phyloP scores from a whole-genome alignment of 2,113 vertebrate genomes.

The Pongo abelii region DNA sequence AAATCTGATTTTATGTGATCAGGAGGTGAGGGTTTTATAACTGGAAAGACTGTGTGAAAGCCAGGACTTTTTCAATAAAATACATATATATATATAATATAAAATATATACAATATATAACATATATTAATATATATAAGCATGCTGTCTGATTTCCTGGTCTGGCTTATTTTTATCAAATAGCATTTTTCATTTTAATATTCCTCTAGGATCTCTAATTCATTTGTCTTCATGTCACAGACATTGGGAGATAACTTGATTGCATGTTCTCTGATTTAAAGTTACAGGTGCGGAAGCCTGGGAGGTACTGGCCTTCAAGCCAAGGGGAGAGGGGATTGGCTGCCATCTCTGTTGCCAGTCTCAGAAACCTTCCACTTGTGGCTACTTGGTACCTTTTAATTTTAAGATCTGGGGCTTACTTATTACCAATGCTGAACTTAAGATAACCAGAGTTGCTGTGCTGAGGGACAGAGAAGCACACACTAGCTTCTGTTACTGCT shows the following conservation, averaged over 20 bases:
- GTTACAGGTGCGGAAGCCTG: neutral
- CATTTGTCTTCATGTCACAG: conserved; percentile 14
- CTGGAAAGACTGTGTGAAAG: neutral
- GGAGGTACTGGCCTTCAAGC: too few relatives aligned
- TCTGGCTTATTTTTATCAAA: conserved; percentile 20
- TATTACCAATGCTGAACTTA: neutral
- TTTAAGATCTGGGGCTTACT: neutral
- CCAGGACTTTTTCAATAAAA: neutral
- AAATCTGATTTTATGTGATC: conserved; percentile 17
- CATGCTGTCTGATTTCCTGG: neutral
- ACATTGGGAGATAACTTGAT: neutral
- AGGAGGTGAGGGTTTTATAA: neutral
- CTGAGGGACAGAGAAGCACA: neutral
- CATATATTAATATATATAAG: neutral
- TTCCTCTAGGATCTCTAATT: neutral
- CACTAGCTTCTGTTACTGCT: neutral
- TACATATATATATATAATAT: too few relatives aligned
- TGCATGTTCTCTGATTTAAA: neutral
- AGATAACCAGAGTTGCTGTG: neutral
- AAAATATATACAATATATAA: too few relatives aligned
- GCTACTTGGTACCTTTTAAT: neutral
- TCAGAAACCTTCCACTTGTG: neutral
- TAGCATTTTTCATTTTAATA: conserved; percentile 13
- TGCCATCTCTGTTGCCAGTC: neutral
- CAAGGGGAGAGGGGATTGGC: too few relatives aligned